A percentile compares a stretch with the other conserved stretches of the same genome.
phyloP scores from a whole-genome alignment of 2,888 invertebrate species.

The Himalopsyche kuldschensis region DNA sequence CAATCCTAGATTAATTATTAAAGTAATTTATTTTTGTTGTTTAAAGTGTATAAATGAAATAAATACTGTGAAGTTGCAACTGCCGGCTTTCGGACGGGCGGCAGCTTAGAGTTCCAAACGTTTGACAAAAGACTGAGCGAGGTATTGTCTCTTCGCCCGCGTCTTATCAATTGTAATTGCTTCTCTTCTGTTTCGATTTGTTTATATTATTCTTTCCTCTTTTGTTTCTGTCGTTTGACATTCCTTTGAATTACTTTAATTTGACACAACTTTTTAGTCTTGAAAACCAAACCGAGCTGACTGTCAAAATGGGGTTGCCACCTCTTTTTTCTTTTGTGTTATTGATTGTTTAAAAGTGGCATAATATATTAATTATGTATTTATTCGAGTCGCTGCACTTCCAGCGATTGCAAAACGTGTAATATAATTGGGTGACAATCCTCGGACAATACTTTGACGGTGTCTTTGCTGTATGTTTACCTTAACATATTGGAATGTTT shows the following conservation, averaged over 20 bases:
- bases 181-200: not conserved
- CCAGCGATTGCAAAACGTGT: not conserved
- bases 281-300: not conserved
- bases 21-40: slow-evolving; percentile 29
- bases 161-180: slow-evolving; percentile 2
- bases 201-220: not conserved
- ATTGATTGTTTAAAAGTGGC: not conserved
- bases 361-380: not conserved
- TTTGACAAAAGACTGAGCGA: slow-evolving; percentile 9
- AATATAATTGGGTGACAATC: not conserved
- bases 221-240: not conserved
- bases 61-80: slow-evolving; percentile 14
- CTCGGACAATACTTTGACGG: not conserved
- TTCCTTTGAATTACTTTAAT: not conserved
- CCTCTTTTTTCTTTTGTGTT: not conserved
- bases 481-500: not conserved
- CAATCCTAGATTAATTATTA: slow-evolving; percentile 24
- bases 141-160: slow-evolving; percentile 1
- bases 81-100: not conserved
- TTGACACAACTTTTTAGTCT: not conserved
- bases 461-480: not conserved
- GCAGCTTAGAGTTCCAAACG: not conserved
- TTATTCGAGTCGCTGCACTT: not conserved
- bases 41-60: slow-evolving; percentile 27
- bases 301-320: not conserved